Evolutionary conservation across 2,113 vertebrate genomes (phyloP).

Genomic region (Labeo catla): DNA sequence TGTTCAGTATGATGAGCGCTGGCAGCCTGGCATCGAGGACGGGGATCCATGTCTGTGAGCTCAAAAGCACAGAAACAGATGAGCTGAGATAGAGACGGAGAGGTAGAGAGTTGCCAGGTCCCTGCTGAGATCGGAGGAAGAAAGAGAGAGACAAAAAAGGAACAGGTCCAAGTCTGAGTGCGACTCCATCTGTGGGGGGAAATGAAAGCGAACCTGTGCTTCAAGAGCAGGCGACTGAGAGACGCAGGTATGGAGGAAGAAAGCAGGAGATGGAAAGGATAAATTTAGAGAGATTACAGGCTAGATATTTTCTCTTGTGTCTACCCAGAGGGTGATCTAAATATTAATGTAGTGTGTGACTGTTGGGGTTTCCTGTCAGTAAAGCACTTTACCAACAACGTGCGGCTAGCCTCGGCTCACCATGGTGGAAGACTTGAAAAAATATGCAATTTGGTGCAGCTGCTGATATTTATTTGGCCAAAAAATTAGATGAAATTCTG

Average conservation of each 20-base stretch:
- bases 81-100: conserved; percentile 32
- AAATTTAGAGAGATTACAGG: neutral
- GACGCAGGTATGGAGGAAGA: conserved; percentile 9
- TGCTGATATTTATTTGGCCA: neutral
- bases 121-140: conserved; percentile 34
- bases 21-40: conserved; percentile 49
- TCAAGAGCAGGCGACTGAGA: neutral
- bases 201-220: neutral
- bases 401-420: neutral
- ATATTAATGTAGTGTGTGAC: conserved; percentile 7
- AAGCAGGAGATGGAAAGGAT: conserved; percentile 1
- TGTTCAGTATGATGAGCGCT: conserved; percentile 59
- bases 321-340: conserved; percentile 19
- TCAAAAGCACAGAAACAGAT: conserved; percentile 42
- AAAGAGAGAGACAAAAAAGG: conserved; percentile 44
- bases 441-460: neutral
- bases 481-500: neutral
- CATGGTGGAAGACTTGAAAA: neutral
- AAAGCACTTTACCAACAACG: neutral
- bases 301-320: conserved; percentile 8
- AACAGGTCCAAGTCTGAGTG: conserved; percentile 28
- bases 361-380: conserved; percentile 5
- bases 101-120: conserved; percentile 20
- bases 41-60: conserved; percentile 57
- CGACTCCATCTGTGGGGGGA: conserved; percentile 27